phyloP scores from a whole-genome alignment of 2,888 invertebrate genomes.

The Drosophila acutilabella region DNA sequence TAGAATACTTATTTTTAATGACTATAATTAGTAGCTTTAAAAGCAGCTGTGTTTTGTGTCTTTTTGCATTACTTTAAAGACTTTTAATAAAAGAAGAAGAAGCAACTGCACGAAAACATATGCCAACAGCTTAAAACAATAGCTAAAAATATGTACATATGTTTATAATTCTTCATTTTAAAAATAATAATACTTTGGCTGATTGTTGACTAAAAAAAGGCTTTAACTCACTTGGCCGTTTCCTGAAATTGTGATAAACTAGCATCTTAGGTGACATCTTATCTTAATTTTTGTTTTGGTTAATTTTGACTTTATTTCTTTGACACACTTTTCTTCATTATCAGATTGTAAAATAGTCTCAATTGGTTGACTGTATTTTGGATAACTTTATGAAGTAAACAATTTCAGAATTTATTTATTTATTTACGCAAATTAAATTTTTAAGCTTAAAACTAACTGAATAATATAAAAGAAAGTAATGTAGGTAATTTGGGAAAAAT shows the following conservation, averaged over 20 bases:
- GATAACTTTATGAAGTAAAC: constrained; percentile 4
- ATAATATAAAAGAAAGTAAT: no score
- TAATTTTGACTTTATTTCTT: constrained; percentile 26
- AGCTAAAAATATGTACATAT: constrained; percentile 59
- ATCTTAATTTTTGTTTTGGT: constrained; percentile 16
- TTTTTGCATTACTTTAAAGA: constrained; percentile 40
- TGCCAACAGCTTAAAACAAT: constrained; percentile 29
- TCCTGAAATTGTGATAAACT: constrained; percentile 2
- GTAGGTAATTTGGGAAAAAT: no score
- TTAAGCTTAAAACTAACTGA: no score
- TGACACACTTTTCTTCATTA: constrained; percentile 47
- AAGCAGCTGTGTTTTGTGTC: constrained; percentile 52
- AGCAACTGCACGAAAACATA: constrained; percentile 26
- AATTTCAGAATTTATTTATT: no score
- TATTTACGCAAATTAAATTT: no score
- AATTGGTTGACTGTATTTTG: not conserved
- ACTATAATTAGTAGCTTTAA: constrained; percentile 61
- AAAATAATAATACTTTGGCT: not conserved
- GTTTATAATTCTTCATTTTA: constrained; percentile 30
- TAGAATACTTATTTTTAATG: constrained; percentile 44
- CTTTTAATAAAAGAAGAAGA: constrained; percentile 29
- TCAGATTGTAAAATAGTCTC: constrained; percentile 29
- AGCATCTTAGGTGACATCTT: constrained; percentile 5
- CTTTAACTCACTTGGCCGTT: constrained; percentile 20
- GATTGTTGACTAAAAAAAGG: constrained; percentile 21